Base-by-base conservation (phyloP, 2,888 invertebrate genomes). In the Galeopsomyia nigrocyanea region DNA sequence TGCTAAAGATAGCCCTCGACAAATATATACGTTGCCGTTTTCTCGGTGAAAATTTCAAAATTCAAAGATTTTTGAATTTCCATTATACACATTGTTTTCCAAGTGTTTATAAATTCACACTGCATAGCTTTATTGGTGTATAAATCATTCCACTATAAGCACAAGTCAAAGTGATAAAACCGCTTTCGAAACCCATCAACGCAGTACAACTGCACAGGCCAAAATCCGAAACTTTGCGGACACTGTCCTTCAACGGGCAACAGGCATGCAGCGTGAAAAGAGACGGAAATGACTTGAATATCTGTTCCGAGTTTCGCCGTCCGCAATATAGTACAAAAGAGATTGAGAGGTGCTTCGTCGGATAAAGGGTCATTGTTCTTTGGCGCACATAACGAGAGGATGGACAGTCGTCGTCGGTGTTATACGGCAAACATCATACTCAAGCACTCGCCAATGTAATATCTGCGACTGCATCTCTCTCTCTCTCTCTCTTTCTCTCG, bases 351-450 rank as follows among this genome's bases (percentile, higher is more conserved):
- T 39, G 39, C 5, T 39, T 39, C 39, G 1, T 2, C 58, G 46
- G 71, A 63, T 68, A 68, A 71, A 75, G 71, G 75, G 71, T 71
- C 71, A 75, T 75, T 75, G 75, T 75, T 75, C 75, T 68, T 69
- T 47, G 63, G 58, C 64, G 57, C 57, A 26, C 26, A 71, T 73
- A 75, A 73, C 70, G 71, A 75, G 73, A 72, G 26, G 7, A 67
- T 67, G 75, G 70, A 75, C 73, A 69, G 69, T 69, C 72, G 67
- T n/a, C n/a, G n/a, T n/a, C n/a, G n/a, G n/a, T 66, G 68, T 72
- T 71, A 60, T 70, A 64, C 61, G 46, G 75, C 63, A 73, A 39
- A 75, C 75, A 70, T 75, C 75, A 73, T 75, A 75, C 75, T 75
- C 68, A 69, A 69, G 71, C 62, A 13, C 53, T 49, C 39, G 49